Base-by-base conservation (phyloP, 1,140 invertebrate genomes). In the Bombus balteatus region DNA sequence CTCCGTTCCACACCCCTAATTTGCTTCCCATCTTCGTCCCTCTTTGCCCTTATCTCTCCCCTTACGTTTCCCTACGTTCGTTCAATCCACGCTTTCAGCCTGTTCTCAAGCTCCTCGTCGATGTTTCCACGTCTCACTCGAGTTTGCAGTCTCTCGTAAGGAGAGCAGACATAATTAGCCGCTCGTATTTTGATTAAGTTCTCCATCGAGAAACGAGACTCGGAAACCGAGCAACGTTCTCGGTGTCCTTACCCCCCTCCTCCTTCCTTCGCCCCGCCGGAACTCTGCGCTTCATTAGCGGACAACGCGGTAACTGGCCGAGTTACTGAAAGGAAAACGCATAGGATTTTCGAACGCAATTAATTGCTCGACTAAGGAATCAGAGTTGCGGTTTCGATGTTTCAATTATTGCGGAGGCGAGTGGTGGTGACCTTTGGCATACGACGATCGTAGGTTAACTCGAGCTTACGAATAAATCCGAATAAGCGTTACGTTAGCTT, bases 81-180 rank as follows among this genome's bases (percentile, higher is more conserved):
- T 34, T 65, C 71, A 10, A 18, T 13, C 53, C 39, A 4, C 70
- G 47, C 37, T 81, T 65, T 75, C 75, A 78, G 34, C 37, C 34
- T 12, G 8, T 43, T 3, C 62, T 15, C 25, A 3, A 4, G 43
- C 66, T 10, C 10, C 47, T 59, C 53, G 34, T 53, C 68, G n/a
- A 47, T 74, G 77, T 71, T 82, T 57, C 85, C 84, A 18, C 43
- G 82, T 70, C 43, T 62, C 76, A 78, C 82, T 79, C 75, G 75
- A 79, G 66, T 72, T 79, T 74, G 72, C 57, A 71, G 71, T 59
- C 85, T 73, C 78, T 71, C 80, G 77, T 73, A 66, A 85, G 83
- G 78, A 87, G 88, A 72, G 86, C 84, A 72, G 83, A 89, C 84
- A 76, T 89, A 89, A 89, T 89, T 89, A 89, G 88, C 83, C 65